Percentiles rank a stretch among this genome's conserved stretches.
Evolutionary conservation across 2,113 vertebrate species (phyloP).

Genomic region (Poeciliopsis prolifica): DNA sequence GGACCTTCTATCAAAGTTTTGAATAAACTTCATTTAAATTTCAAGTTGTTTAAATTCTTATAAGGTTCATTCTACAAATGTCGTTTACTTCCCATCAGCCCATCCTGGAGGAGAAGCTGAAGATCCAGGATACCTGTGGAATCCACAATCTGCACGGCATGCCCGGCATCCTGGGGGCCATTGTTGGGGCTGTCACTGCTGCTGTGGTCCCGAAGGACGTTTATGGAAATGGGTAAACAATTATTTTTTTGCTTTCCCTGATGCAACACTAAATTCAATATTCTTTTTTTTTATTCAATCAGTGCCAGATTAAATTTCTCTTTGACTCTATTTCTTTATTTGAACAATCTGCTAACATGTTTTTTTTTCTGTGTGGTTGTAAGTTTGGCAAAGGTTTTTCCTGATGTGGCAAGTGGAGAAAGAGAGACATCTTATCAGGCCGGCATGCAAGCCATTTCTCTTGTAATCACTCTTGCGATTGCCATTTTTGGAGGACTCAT

Average conservation of each 20-base stretch:
- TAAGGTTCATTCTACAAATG: background rate
- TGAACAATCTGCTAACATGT: background rate
- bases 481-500: constrained; percentile 83
- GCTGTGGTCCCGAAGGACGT: constrained; percentile 74
- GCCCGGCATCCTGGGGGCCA: constrained; percentile 87
- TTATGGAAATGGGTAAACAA: constrained; percentile 85
- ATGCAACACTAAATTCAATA: background rate
- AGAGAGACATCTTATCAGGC: constrained; percentile 66
- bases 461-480: constrained; percentile 83
- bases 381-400: constrained; percentile 86
- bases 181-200: constrained; percentile 84
- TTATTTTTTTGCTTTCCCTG: background rate
- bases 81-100: constrained; percentile 75
- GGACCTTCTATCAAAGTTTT: no score
- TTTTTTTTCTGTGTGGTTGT: background rate
- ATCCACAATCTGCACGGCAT: constrained; percentile 92
- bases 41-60: background rate
- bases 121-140: constrained; percentile 89
- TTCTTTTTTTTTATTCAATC: background rate
- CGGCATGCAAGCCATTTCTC: constrained; percentile 77
- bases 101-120: constrained; percentile 82
- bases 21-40: background rate
- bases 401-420: constrained; percentile 31
- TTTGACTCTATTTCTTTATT: background rate
- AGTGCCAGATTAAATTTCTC: background rate